Conservation (phyloP, 2,113 vertebrate species). For the Percopsis transmontana region DNA sequence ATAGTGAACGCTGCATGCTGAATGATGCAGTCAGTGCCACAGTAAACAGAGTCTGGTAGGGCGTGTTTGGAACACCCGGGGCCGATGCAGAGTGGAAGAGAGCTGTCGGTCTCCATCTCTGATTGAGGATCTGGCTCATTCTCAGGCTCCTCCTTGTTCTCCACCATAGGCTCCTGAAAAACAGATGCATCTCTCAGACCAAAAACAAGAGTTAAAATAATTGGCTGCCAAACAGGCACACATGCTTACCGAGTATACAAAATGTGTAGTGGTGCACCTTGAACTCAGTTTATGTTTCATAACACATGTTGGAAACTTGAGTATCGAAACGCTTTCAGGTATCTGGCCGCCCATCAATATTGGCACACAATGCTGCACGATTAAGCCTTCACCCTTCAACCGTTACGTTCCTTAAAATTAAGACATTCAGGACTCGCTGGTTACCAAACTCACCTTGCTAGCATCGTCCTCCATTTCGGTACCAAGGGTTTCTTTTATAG, state of each 20-base stretch:
- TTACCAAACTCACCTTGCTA: constrained; percentile 64
- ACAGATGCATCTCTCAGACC: constrained; percentile 50
- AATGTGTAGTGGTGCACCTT: no score
- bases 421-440: constrained; percentile 82
- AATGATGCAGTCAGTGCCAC: constrained; percentile 92
- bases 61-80: constrained; percentile 85
- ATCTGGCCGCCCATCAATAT: not conserved
- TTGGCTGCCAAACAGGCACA: not conserved
- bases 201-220: not conserved
- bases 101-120: constrained; percentile 65
- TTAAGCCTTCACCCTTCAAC: not conserved
- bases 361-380: not conserved
- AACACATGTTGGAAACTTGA: no score
- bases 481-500: constrained; percentile 74
- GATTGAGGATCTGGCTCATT: constrained; percentile 15
- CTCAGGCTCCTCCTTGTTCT: constrained; percentile 14
- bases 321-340: no score
- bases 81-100: constrained; percentile 85
- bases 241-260: no score
- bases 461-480: constrained; percentile 77
- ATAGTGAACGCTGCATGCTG: constrained; percentile 91
- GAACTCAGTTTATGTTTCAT: no score
- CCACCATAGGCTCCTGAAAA: constrained; percentile 67
- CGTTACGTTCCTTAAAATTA: constrained; percentile 34
- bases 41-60: constrained; percentile 92